These are phyloP conservation scores for Caenorhabditis wallacei DNA, from an alignment of 2,888 invertebrate genomes.

Conservation along the genomic window DNA sequence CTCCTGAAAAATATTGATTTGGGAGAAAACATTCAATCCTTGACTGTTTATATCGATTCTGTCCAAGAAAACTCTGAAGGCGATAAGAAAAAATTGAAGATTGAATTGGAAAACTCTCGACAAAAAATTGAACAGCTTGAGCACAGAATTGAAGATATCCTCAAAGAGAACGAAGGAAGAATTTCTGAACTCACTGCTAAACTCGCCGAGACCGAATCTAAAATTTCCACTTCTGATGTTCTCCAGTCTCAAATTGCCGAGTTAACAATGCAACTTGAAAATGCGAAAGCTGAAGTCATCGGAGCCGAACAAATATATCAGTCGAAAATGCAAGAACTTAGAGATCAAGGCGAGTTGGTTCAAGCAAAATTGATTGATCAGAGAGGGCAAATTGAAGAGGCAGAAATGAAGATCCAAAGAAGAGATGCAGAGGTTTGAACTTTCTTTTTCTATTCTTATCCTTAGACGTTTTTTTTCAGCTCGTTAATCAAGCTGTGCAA, in stretches of 20 bases:
- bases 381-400: slow-evolving; percentile 6
- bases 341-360: background rate
- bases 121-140: background rate
- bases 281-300: background rate
- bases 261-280: background rate
- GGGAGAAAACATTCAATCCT: background rate
- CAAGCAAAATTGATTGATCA: background rate
- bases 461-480: background rate
- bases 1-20: background rate
- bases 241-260: background rate
- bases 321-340: slow-evolving; percentile 1
- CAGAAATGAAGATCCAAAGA: background rate
- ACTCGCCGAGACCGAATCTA: background rate
- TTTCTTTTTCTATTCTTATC: too few relatives aligned
- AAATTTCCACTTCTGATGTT: background rate
- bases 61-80: background rate
- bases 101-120: background rate
- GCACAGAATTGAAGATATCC: background rate
- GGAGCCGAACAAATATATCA: background rate
- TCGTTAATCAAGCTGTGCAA: background rate
- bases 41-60: background rate
- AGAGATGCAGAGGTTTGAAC: background rate
- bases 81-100: background rate
- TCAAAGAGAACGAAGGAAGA: background rate
- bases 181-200: background rate